phyloP scores from a whole-genome alignment of 2,113 vertebrate species.

The Bombycilla garrulus region DNA sequence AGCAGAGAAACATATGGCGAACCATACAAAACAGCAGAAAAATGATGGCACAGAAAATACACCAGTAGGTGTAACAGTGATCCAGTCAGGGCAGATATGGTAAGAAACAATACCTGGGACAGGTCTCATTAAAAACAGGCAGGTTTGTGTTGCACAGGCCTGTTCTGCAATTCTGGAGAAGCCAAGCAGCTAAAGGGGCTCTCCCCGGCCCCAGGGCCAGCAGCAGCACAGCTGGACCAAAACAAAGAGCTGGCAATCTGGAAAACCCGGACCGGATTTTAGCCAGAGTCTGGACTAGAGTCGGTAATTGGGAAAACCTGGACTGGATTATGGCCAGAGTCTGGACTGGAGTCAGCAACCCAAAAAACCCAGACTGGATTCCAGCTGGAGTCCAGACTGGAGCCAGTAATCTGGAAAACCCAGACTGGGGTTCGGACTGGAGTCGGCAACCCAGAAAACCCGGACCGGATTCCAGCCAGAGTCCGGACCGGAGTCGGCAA shows the following conservation, averaged over 20 bases:
- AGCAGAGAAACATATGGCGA: neutral
- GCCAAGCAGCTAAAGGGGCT: neutral
- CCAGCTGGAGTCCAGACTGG: no score
- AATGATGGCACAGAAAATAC: neutral
- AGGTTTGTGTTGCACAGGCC: neutral
- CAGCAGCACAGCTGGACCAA: neutral
- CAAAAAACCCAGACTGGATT: no score
- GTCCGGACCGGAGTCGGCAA: no score
- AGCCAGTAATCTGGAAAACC: no score
- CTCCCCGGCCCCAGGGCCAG: neutral
- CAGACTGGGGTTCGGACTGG: no score
- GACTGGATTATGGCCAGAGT: no score
- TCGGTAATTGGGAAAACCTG: no score
- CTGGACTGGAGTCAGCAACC: no score
- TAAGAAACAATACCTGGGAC: neutral
- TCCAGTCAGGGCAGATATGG: neutral
- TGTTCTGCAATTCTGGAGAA: neutral
- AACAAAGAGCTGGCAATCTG: neutral
- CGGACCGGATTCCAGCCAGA: no score
- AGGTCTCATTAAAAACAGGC: neutral
- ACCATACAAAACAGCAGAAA: constrained; percentile 2
- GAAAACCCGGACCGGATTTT: no score
- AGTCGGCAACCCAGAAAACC: no score
- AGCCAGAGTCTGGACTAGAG: no score
- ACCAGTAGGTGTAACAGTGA: neutral